Conservation (phyloP, 2,113 vertebrate species). For the Pachyramphus minor region DNA sequence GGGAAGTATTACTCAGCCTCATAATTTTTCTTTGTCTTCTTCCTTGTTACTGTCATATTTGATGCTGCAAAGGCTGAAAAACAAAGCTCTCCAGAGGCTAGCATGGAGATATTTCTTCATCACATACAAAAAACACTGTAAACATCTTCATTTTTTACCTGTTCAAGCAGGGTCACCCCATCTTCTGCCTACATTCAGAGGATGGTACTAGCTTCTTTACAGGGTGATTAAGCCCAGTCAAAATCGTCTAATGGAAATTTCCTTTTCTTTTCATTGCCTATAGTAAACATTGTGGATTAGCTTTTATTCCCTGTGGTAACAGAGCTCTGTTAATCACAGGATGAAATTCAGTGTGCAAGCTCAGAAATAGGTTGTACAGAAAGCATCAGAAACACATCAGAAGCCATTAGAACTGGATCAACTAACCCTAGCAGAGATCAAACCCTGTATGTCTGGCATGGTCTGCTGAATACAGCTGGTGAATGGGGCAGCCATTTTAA, state of each 20-base stretch:
- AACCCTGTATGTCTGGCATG: background rate
- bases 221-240: background rate
- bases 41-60: background rate
- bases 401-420: background rate
- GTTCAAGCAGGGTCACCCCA: background rate
- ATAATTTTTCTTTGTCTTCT: constrained; percentile 1
- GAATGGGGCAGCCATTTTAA: background rate
- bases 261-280: background rate
- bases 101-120: background rate
- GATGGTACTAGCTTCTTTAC: background rate
- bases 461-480: background rate
- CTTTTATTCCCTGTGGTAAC: background rate
- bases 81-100: background rate
- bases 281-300: background rate
- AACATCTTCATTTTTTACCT: background rate
- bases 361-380: background rate
- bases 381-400: background rate
- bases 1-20: background rate
- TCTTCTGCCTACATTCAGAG: background rate
- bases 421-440: background rate
- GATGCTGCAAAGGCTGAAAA: background rate
- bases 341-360: background rate
- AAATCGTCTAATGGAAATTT: background rate
- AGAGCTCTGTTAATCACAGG: background rate
- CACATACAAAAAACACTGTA: background rate